phyloP scores from a whole-genome alignment of 2,888 invertebrate species.

The Drosophila pseudotakahashii region DNA sequence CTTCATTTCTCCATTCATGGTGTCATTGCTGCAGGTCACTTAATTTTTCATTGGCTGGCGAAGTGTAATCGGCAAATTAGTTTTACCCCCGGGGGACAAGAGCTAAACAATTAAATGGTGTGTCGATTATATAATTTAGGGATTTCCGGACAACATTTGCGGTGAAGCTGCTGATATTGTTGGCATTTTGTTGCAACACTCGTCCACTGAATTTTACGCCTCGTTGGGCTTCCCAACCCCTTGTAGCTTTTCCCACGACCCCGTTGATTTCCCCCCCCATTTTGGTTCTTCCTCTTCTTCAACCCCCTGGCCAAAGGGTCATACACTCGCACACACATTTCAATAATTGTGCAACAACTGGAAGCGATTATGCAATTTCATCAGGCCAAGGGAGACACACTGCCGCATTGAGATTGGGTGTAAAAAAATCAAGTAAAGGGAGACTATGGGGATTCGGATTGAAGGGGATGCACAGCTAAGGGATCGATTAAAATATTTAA shows the following conservation, averaged over 20 bases:
- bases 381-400: slow-evolving; percentile 70
- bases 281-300: neutral
- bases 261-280: neutral
- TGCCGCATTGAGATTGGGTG: slow-evolving; percentile 60
- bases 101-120: slow-evolving; percentile 66
- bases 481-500: neutral
- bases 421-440: slow-evolving; percentile 55
- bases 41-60: slow-evolving; percentile 33
- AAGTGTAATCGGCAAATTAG: slow-evolving; percentile 50
- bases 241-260: slow-evolving; percentile 25
- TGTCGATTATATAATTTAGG: slow-evolving; percentile 58
- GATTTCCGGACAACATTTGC: slow-evolving; percentile 39
- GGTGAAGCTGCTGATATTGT: neutral
- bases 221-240: slow-evolving; percentile 55
- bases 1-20: neutral
- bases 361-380: slow-evolving; percentile 81
- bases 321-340: slow-evolving; percentile 48
- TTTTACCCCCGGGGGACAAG: slow-evolving; percentile 35
- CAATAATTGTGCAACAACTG: slow-evolving; percentile 80
- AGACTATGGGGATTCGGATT: neutral
- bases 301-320: slow-evolving; percentile 36
- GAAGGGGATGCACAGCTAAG: neutral
- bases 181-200: slow-evolving; percentile 61
- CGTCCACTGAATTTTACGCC: slow-evolving; percentile 75
- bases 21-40: slow-evolving; percentile 25